Base-by-base conservation (phyloP, 2,888 invertebrate genomes). In the Mechanitis mazaeus region DNA sequence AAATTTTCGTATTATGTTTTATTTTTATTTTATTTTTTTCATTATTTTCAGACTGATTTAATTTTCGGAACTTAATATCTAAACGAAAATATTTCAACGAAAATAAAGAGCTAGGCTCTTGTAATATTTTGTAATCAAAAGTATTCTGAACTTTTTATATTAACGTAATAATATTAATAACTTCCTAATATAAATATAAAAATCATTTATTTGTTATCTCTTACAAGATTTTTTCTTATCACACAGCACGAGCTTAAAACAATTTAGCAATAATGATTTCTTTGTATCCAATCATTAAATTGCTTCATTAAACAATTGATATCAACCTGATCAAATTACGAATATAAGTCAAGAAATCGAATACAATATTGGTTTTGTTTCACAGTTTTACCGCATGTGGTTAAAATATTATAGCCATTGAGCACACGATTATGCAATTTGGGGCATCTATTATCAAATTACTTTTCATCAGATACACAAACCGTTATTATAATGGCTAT, bases 271-370 rank as follows among this genome's bases (percentile, higher is more conserved):
- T 47, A 75, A 74, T 73, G 74, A 71, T 65, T 71, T 69, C 68
- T 69, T 66, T 69, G 63, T 64, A 68, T 68, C 66, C 69, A 68
- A 67, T 69, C 64, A 67, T 62, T 70, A 67, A 65, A 71, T 73
- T 73, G 68, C 74, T 76, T 71, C 75, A 77, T 78, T 77, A 73
- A 66, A 70, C 71, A 77, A 78, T 78, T 50, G 28, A 80, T 80
- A 84, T 80, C 80, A 72, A 76, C 71, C 74, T 77, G 81, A 83
- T 87, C 85, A 74, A 72, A 70, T 85, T 84, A 80, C 85, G 63
- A 74, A 70, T 75, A 73, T 76, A 66, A 77, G 80, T 84, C 81
- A 75, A 69, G 86, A 83, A 87, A 87, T 76, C 75, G 74, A 79
- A 85, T 75, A 81, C 76, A 65, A 77, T 73, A 74, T 70, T 69